Evolutionary conservation across 2,888 invertebrate species (phyloP).

Genomic region (Ptychoptera contaminata): DNA sequence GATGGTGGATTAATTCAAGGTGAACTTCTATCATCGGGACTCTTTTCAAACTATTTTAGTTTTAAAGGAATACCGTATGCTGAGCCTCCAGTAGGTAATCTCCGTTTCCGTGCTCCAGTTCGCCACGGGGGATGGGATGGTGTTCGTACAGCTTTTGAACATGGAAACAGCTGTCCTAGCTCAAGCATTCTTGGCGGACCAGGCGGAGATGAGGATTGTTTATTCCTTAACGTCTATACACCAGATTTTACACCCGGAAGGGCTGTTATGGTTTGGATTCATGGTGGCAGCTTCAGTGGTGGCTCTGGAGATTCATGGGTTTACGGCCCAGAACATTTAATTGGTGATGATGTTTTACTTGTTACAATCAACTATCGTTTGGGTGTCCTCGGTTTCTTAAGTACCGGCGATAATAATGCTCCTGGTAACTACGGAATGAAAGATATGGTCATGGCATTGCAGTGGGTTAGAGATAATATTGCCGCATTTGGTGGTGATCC

Average conservation of each 20-base stretch:
- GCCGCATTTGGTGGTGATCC: slow-evolving; percentile 52
- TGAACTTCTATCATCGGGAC: slow-evolving; percentile 1
- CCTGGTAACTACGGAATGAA: slow-evolving; percentile 57
- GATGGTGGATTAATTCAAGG: neutral
- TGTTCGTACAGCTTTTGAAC: slow-evolving; percentile 6
- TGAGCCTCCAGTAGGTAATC: slow-evolving; percentile 7
- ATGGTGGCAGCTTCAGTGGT: slow-evolving; percentile 9
- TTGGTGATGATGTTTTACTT: slow-evolving; percentile 8
- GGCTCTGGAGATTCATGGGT: slow-evolving; percentile 7
- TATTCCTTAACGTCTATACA: slow-evolving; percentile 10
- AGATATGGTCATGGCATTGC: slow-evolving; percentile 49
- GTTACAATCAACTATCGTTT: slow-evolving; percentile 11
- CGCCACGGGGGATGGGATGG: slow-evolving; percentile 9
- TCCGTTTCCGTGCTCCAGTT: slow-evolving; percentile 8
- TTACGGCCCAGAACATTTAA: slow-evolving; percentile 10
- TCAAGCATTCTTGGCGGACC: neutral
- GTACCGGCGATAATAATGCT: slow-evolving; percentile 46
- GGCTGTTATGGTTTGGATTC: slow-evolving; percentile 10
- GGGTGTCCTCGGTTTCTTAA: slow-evolving; percentile 45
- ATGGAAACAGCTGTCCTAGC: slow-evolving; percentile 5
- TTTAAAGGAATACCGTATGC: slow-evolving; percentile 10
- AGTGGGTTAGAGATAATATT: slow-evolving; percentile 50
- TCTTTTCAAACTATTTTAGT: slow-evolving; percentile 3
- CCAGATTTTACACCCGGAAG: slow-evolving; percentile 3
- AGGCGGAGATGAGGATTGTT: slow-evolving; percentile 9